Base-by-base conservation (phyloP, 2,797 vertebrate genomes). In the Paramormyrops hopkinsi region DNA sequence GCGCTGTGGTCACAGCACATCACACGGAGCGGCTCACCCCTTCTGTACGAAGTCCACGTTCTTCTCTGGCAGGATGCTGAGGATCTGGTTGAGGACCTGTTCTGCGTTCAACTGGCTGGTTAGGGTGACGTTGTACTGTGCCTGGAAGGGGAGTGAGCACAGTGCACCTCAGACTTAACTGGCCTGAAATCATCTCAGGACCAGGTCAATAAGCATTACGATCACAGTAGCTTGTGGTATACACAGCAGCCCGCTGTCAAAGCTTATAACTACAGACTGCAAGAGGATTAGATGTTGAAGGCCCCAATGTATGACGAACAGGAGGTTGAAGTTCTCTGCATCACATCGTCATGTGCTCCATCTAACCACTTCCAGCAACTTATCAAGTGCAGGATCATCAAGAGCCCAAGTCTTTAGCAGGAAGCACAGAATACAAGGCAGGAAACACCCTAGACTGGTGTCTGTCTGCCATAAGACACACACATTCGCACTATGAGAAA, bases 111-210 rank as follows among this genome's bases (percentile, higher is more conserved):
- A 95, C 89, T 97, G 95, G 91, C 94, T 96, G 84, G 97, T 98
- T 88, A 97, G 94, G n/a, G 98, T 99, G 89, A 99, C 97, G 1
- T 99, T 99, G 93, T 97, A 99, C 91, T 97, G 98, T 44, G 95
- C 97, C 98, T 99, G 83, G 0, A 33, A 9, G 82, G 33, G 44
- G 88, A 1, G n/a, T n/a, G n/a, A n/a, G 88, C 11, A 86, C 0
- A 44, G 22, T 7, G 51, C 4, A 73, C 65, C 25, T 37, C 29
- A 73, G 11, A 14, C 65, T 33, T 14, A 37, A 37, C 29, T 37
- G 25, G 51, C n/a, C 44, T 53, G 84, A 56, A 37, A 54, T 37
- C 14, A 86, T 48, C 46, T n/a, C 2, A 7, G 14, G 9, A 14
- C 48, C 11, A 85, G n/a, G n/a, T 25, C 83, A 17, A 17, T 50